Percentiles rank a stretch among this genome's conserved stretches.
Evolutionary conservation across 37 sponge, comb jelly and placozoan genomes (phyloP).

Genomic region (Beroe forskalii): DNA sequence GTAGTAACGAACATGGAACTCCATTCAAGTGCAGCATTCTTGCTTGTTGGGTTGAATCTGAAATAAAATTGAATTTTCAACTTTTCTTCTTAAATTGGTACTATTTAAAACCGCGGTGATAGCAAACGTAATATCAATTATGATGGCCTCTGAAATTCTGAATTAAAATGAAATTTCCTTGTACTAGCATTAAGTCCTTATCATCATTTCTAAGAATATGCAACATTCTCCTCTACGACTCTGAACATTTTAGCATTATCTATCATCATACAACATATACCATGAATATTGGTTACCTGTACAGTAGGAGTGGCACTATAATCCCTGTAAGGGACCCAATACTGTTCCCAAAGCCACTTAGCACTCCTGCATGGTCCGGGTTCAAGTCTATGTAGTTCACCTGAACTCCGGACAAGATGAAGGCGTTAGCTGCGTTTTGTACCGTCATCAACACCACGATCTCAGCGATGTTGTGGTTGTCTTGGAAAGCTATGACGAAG

Average conservation of each 20-base stretch:
- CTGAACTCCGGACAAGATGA: constrained; percentile 24
- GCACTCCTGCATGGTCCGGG: constrained; percentile 7
- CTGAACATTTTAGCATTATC: no score
- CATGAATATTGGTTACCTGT: no score
- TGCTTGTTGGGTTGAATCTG: not conserved
- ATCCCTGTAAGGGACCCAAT: not conserved
- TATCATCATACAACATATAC: no score
- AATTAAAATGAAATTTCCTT: no score
- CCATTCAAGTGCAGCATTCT: not conserved
- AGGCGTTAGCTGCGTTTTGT: constrained; percentile 17
- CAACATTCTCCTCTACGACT: no score
- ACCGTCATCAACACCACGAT: not conserved
- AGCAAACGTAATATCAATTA: no score
- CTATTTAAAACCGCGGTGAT: no score
- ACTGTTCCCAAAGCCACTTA: constrained; percentile 10
- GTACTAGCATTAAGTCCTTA: no score
- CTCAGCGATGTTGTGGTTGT: not conserved
- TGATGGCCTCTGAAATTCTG: no score
- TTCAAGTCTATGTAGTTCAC: constrained; percentile 18
- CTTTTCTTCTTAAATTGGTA: no score
- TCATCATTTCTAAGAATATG: no score
- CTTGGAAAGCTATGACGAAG: not conserved
- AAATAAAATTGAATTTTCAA: no score
- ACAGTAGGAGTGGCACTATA: not conserved
- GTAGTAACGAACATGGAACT: not conserved